A percentile compares a stretch with the other conserved stretches of the same genome.
Evolutionary conservation across 1,140 invertebrate species (phyloP).

Genomic region (Hyphantria cunea): DNA sequence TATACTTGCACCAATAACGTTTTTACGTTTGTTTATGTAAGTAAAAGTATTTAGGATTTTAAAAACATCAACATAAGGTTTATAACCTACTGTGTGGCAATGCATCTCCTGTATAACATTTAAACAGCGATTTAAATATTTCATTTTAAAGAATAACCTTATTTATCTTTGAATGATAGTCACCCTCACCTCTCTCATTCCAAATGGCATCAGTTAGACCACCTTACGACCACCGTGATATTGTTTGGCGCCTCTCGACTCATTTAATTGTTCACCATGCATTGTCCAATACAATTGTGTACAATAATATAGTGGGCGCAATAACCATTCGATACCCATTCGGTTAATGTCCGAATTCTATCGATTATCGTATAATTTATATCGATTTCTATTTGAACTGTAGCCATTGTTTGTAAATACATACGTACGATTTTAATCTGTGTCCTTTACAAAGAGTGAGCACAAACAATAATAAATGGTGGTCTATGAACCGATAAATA

Average conservation of each 20-base stretch:
- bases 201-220: conserved; percentile 14
- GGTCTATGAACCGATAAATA: neutral
- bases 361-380: conserved; percentile 35
- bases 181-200: neutral
- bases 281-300: conserved; percentile 25
- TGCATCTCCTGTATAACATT: no score
- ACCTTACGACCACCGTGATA: conserved; percentile 25
- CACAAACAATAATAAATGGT: conserved; percentile 8
- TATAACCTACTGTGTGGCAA: no score
- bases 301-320: conserved; percentile 11
- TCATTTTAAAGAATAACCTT: no score
- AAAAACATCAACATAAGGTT: no score
- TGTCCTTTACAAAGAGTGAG: conserved; percentile 9
- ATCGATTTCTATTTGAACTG: conserved; percentile 5
- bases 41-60: no score
- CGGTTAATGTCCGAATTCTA: conserved; percentile 29
- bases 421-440: conserved; percentile 10
- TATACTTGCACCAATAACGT: no score
- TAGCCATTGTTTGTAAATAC: conserved; percentile 22
- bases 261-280: conserved; percentile 16
- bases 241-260: conserved; percentile 27
- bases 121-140: no score
- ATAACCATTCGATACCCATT: conserved; percentile 18
- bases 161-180: neutral
- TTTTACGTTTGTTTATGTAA: no score